These are phyloP conservation scores for Amaurobius ferox DNA, from an alignment of 2,888 invertebrate species.

Conservation along the genomic window DNA sequence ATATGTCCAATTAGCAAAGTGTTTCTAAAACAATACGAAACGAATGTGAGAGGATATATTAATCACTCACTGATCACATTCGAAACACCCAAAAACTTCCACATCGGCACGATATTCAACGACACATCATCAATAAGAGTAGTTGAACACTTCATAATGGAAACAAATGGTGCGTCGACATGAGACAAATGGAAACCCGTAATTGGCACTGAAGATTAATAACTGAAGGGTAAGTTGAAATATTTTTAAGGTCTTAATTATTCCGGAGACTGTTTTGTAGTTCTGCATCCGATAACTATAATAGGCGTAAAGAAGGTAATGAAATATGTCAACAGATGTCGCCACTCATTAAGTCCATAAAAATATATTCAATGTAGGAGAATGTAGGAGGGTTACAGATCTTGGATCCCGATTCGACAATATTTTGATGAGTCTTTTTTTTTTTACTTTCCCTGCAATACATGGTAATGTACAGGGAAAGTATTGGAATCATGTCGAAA, in stretches of 20 bases:
- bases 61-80: background rate
- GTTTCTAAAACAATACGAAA: background rate
- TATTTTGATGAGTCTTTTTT: no score
- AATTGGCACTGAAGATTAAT: background rate
- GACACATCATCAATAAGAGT: background rate
- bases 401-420: no score
- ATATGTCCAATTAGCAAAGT: background rate
- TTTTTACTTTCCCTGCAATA: no score
- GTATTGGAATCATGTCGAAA: no score
- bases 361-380: no score
- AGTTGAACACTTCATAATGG: slow-evolving; percentile 14
- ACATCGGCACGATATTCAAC: background rate
- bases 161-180: background rate
- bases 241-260: background rate
- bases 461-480: no score
- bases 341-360: no score
- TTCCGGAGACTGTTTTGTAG: no score
- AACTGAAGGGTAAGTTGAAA: background rate
- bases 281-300: no score
- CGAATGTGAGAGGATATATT: background rate
- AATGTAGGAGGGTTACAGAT: no score
- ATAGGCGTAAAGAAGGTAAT: no score
- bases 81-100: background rate
- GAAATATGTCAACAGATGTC: no score
- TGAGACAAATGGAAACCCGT: background rate